Evolutionary conservation across 1,140 invertebrate species (phyloP), one percentile per base, ranked within the genome.

Genomic region (Lanistes nyassanus): DNA sequence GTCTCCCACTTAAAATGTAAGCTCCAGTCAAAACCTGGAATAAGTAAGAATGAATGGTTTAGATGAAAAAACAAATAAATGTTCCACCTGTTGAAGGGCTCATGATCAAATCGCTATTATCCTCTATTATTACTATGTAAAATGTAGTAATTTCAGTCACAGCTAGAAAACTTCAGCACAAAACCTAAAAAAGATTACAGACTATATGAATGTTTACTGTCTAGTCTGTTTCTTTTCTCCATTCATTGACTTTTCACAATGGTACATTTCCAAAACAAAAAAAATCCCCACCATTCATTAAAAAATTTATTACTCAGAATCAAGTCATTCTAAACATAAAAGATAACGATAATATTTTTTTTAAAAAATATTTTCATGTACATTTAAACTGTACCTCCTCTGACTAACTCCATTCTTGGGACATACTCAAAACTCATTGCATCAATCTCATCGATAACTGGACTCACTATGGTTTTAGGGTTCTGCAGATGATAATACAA

Each of bases 361-460:
- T 47, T 47, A 13, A 47, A 47, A n/a, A n/a, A n/a, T n/a, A 47
- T 47, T 47, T 2, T 6, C 42, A 47, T 47, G 9, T 3, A 16
- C 0, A 47, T 16, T 16, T 47, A 16, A 13, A 16, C 42, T 47
- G 5, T 6, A 82, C 90, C 91, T 80, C 91, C 91, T 74, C 89
- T 84, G 29, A 91, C 79, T 76, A 91, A 89, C 53, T 88, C 82
- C 53, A 89, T 88, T 13, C 90, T 90, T n/a, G 88, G 83, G 67
- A 88, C 82, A 80, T 92, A 92, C 65, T 90, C 86, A 82, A 92
- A 92, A 42, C 84, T 90, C 78, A 91, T 90, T 79, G 89, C 88
- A 70, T 86, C 90, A 29, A 92, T 91, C 2, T 90, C 90, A 82
- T 92, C 91, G 74, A 92, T 91, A 16, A 92, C 90, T 21, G 91